These are phyloP conservation scores for Cyprinodon diabolis DNA, from an alignment of 2,797 vertebrate genomes.

Conservation along the genomic window DNA sequence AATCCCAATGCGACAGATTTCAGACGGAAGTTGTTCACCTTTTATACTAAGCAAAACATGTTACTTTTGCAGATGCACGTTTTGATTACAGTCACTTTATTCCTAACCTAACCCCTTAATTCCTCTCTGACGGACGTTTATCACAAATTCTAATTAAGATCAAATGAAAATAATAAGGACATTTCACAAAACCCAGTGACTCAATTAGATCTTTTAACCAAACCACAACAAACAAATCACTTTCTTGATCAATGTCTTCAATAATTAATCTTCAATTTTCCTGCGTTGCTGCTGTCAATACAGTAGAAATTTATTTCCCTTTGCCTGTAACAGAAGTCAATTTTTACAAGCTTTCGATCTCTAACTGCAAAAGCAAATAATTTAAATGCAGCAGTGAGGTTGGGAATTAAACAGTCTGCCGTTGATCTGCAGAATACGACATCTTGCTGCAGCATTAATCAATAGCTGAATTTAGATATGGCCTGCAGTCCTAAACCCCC, in stretches of 20 bases:
- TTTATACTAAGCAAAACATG: constrained; percentile 17
- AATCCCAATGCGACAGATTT: neutral
- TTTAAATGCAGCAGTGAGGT: constrained; percentile 74
- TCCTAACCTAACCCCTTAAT: constrained; percentile 34
- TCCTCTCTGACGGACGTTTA: constrained; percentile 31
- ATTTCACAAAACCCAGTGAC: constrained; percentile 64
- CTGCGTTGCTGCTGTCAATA: constrained; percentile 83
- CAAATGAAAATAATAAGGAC: constrained; percentile 75
- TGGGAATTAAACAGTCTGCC: constrained; percentile 69
- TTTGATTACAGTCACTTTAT: constrained; percentile 22
- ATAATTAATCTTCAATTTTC: constrained; percentile 90
- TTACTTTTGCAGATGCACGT: constrained; percentile 31
- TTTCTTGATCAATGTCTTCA: constrained; percentile 85
- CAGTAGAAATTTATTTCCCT: constrained; percentile 80
- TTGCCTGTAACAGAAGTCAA: constrained; percentile 86
- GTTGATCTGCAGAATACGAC: constrained; percentile 61
- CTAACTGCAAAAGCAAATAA: constrained; percentile 87
- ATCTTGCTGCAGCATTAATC: constrained; percentile 65
- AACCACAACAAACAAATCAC: constrained; percentile 82
- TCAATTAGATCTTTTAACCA: constrained; percentile 81
- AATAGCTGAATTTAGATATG: constrained; percentile 75
- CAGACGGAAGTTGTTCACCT: neutral
- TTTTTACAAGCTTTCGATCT: constrained; percentile 88
- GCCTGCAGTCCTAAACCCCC: constrained; percentile 53
- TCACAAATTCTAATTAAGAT: constrained; percentile 54